Conservation (phyloP, 2,888 invertebrate species). For the Tetragonisca angustula region DNA sequence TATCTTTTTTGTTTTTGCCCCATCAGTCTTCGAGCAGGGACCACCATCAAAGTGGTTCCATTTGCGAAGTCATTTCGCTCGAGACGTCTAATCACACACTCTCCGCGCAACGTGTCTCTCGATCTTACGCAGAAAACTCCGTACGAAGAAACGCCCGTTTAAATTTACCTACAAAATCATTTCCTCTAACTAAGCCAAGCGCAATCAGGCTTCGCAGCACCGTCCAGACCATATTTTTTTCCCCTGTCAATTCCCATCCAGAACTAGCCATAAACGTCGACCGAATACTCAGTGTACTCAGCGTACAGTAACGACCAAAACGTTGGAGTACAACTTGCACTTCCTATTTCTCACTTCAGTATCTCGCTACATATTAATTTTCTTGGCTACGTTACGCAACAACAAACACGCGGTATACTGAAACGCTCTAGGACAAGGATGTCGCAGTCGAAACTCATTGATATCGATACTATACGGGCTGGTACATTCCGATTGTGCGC, state of each 20-base stretch:
- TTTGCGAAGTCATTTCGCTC: conserved; percentile 32
- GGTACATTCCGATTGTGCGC: too few species aligned
- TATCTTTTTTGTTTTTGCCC: conserved; percentile 15
- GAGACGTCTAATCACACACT: conserved; percentile 29
- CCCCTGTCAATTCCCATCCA: conserved; percentile 18
- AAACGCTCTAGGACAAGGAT: too few species aligned
- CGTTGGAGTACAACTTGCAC: too few species aligned
- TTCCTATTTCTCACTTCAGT: too few species aligned
- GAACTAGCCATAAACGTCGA: conserved; percentile 5
- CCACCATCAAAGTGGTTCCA: conserved; percentile 38
- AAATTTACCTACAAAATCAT: conserved; percentile 40
- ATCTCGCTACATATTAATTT: too few species aligned
- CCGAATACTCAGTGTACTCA: conserved; percentile 2
- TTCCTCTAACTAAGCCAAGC: conserved; percentile 11
- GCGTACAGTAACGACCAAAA: too few species aligned
- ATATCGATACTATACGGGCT: too few species aligned
- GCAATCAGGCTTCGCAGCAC: conserved; percentile 1
- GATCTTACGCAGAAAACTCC: not conserved
- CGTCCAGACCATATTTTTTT: conserved; percentile 6
- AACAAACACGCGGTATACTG: too few species aligned
- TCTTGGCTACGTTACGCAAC: too few species aligned
- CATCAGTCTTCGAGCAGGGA: conserved; percentile 25
- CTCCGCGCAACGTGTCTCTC: not conserved
- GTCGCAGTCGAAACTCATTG: too few species aligned
- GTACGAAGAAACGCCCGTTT: conserved; percentile 4